Evolutionary conservation across 2,797 vertebrate species (phyloP).

Genomic region (Phalloptychus januarius): DNA sequence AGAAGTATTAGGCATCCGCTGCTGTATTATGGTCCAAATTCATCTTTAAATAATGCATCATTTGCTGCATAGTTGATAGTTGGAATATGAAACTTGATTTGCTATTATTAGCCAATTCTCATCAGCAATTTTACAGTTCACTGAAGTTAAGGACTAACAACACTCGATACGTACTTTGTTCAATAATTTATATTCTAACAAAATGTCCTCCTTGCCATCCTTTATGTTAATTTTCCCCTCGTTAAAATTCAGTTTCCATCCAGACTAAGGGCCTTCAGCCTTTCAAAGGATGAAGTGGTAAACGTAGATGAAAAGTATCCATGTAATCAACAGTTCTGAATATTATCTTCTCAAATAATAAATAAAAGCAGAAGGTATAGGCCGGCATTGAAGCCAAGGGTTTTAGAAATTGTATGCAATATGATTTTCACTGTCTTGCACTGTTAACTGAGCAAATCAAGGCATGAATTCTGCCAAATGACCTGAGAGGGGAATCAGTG

Average conservation of each 20-base stretch:
- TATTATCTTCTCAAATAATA: neutral
- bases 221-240: neutral
- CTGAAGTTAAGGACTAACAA: constrained; percentile 2
- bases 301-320: neutral
- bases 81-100: neutral
- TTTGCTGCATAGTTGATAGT: neutral
- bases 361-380: neutral
- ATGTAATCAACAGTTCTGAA: neutral
- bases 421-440: neutral
- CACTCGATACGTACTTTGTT: neutral
- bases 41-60: neutral
- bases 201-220: neutral
- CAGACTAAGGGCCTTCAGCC: neutral
- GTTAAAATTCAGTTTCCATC: neutral
- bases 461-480: neutral
- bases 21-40: neutral
- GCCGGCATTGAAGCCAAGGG: neutral
- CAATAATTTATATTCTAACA: constrained; percentile 3
- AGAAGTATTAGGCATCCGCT: neutral
- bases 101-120: neutral
- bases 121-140: neutral
- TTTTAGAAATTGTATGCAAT: neutral
- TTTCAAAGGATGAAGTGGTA: neutral
- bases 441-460: neutral
- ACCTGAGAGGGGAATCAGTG: neutral